Evolutionary conservation across 92 coral and sea anemone genomes (phyloP).

Genomic region (Bergia puertoricense): DNA sequence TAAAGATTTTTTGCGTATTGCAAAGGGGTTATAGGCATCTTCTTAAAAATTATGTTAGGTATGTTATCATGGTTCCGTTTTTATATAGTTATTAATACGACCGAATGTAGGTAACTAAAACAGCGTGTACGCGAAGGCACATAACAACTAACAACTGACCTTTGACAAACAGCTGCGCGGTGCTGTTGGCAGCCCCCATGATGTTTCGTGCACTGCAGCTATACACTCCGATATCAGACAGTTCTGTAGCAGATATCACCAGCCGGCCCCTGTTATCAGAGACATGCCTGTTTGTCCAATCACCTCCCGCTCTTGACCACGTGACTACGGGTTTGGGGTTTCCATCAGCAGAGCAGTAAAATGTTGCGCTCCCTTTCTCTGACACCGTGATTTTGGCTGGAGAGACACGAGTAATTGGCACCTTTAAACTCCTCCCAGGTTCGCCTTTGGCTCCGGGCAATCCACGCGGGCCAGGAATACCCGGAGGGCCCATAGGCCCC

Average conservation of each 20-base stretch:
- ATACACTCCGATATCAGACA: constrained; percentile 1
- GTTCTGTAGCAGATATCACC: background rate
- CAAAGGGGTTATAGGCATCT: too few relatives aligned
- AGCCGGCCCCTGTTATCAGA: background rate
- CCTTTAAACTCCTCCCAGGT: background rate
- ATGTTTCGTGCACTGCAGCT: constrained; percentile 6
- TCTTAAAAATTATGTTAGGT: too few relatives aligned
- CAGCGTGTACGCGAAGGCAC: too few relatives aligned
- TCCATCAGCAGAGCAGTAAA: constrained; percentile 3
- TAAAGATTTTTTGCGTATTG: too few relatives aligned
- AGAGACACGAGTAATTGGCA: background rate
- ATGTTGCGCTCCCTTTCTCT: background rate
- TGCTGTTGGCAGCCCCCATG: background rate
- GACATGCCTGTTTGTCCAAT: background rate
- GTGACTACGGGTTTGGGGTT: background rate
- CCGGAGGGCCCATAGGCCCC: background rate
- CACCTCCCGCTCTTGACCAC: too few relatives aligned
- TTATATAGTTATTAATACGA: too few relatives aligned
- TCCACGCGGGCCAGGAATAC: background rate
- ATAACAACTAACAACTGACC: background rate
- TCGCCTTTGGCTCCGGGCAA: background rate
- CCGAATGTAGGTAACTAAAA: too few relatives aligned
- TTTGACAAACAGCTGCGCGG: background rate
- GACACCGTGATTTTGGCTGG: background rate
- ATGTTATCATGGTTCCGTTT: too few relatives aligned